These are phyloP conservation scores for Eristalinus sepulchralis DNA, from an alignment of 2,888 invertebrate species.

Conservation along the genomic window DNA sequence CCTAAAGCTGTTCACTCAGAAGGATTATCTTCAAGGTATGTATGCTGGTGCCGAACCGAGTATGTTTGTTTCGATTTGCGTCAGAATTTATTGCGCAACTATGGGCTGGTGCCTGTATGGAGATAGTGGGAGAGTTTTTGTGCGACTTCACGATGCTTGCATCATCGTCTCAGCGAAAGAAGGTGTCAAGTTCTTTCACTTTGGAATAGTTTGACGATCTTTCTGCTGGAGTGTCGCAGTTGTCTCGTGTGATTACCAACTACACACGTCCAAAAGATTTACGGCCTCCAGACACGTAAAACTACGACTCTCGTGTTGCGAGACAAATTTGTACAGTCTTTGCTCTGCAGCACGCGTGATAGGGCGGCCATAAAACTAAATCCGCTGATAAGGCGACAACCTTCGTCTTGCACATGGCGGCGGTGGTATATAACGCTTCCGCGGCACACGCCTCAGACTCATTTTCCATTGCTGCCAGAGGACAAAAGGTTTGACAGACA, in stretches of 20 bases:
- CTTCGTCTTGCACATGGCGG: neutral
- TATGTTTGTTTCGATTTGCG: no score
- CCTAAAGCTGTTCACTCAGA: slow-evolving; percentile 86
- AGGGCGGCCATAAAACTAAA: neutral
- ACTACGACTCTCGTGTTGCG: no score
- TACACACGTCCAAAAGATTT: neutral
- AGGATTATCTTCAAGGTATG: slow-evolving; percentile 85
- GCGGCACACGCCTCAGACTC: neutral
- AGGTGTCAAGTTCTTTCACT: no score
- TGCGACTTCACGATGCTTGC: no score
- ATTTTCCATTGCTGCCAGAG: neutral
- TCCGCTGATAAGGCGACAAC: neutral
- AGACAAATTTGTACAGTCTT: neutral
- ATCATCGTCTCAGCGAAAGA: no score
- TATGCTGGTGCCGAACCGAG: neutral
- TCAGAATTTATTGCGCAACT: no score
- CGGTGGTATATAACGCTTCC: slow-evolving; percentile 49
- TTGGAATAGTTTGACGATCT: no score
- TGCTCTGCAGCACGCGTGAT: neutral
- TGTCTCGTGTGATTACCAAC: neutral
- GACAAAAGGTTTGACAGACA: neutral
- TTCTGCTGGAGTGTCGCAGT: no score
- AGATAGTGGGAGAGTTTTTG: no score
- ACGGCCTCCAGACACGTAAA: neutral
- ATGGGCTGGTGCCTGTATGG: no score